phyloP scores from a whole-genome alignment of 2,888 invertebrate genomes.

The Notodonta dromedarius region DNA sequence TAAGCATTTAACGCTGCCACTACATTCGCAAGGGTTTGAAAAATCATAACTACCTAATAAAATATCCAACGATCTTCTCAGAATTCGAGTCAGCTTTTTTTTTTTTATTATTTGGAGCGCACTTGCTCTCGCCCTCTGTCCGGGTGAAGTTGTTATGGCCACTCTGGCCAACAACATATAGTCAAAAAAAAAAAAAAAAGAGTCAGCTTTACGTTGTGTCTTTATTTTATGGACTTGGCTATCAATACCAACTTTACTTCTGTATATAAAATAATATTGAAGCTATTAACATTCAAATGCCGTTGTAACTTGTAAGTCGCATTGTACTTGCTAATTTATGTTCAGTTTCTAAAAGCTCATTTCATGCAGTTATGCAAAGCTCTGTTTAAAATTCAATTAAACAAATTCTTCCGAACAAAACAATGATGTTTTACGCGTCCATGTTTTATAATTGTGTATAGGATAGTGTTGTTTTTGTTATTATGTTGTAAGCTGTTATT shows the following conservation, averaged over 20 bases:
- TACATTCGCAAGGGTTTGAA: too few relatives aligned
- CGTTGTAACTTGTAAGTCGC: conserved; percentile 5
- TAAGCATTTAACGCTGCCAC: too few relatives aligned
- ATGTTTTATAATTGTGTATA: background rate
- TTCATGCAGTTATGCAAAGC: conserved; percentile 7
- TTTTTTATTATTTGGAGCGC: too few relatives aligned
- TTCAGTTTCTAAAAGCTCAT: conserved; percentile 7
- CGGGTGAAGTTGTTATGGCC: too few relatives aligned
- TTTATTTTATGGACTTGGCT: background rate
- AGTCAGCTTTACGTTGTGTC: conserved; percentile 10
- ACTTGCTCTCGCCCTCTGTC: too few relatives aligned
- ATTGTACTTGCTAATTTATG: conserved; percentile 9
- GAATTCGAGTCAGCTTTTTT: background rate
- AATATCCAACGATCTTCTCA: background rate
- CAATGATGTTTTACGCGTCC: background rate
- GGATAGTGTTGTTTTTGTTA: background rate
- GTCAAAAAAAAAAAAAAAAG: too few relatives aligned
- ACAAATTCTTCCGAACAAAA: conserved; percentile 2
- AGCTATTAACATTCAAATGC: conserved; percentile 5
- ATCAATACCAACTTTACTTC: background rate
- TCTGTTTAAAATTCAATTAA: conserved; percentile 8
- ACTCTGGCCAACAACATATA: too few relatives aligned
- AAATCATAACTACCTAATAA: too few relatives aligned
- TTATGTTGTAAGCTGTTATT: background rate
- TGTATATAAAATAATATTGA: background rate